A percentile compares a stretch with the other conserved stretches of the same genome.
phyloP scores from a whole-genome alignment of 92 coral and sea anemone species.

The Paramuricea clavata region DNA sequence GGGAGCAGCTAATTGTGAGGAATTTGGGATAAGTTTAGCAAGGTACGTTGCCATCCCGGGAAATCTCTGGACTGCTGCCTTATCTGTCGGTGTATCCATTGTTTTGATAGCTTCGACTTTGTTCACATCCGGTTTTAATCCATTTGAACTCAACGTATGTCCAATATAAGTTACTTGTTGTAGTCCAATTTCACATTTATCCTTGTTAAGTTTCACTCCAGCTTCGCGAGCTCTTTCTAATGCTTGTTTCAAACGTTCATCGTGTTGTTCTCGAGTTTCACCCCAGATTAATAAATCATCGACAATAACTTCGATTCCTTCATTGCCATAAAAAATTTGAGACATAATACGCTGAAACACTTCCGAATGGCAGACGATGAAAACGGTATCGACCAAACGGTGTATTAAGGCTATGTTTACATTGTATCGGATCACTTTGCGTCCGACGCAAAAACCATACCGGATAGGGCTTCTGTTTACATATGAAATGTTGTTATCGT shows the following conservation, averaged over 20 bases:
- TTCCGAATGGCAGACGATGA: conserved; percentile 49
- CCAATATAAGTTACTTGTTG: background rate
- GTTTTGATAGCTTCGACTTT: background rate
- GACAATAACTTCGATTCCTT: conserved; percentile 52
- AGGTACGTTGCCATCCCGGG: conserved; percentile 1
- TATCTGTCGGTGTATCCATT: background rate
- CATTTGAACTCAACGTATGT: background rate
- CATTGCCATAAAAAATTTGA: conserved; percentile 32
- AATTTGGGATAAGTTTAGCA: conserved; percentile 12
- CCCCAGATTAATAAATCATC: conserved; percentile 51
- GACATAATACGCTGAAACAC: conserved; percentile 50
- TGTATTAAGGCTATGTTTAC: too few relatives aligned
- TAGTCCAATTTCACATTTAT: conserved; percentile 15
- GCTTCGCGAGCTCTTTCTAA: background rate
- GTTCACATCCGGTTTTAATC: background rate
- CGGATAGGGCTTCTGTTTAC: too few relatives aligned
- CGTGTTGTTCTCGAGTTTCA: conserved; percentile 13
- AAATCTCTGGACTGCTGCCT: conserved; percentile 9
- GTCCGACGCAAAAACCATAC: too few relatives aligned
- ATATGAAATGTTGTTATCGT: too few relatives aligned
- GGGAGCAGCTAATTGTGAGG: conserved; percentile 4
- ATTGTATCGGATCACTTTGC: too few relatives aligned
- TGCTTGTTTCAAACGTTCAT: background rate
- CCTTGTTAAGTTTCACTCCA: conserved; percentile 11
- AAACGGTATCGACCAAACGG: conserved; percentile 7